These are phyloP conservation scores for Herpetotheres cachinnans DNA, from an alignment of 2,113 vertebrate genomes.

Conservation along the genomic window DNA sequence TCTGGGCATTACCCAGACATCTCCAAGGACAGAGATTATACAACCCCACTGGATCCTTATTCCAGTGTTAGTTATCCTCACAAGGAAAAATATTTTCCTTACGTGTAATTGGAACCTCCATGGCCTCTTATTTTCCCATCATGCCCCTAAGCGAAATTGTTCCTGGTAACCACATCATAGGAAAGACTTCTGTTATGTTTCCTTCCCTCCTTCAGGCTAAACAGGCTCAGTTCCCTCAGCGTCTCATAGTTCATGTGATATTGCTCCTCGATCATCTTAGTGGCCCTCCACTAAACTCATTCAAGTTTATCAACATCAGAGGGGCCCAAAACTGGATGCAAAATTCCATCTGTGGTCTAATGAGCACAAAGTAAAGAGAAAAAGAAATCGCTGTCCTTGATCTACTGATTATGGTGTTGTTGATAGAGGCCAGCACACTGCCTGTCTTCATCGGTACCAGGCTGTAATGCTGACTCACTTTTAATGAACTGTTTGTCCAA, in stretches of 20 bases:
- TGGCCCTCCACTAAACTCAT: not conserved
- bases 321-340: not conserved
- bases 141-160: not conserved
- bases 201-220: not conserved
- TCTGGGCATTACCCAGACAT: not conserved
- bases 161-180: not conserved
- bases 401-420: not conserved
- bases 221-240: not conserved
- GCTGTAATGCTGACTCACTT: not conserved
- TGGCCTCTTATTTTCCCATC: not conserved
- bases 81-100: not conserved
- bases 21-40: not conserved
- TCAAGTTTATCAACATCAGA: not conserved
- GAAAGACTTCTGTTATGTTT: not conserved
- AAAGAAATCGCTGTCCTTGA: not conserved
- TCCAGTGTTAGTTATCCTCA: not conserved
- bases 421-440: not conserved
- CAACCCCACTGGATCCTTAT: not conserved
- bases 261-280: not conserved
- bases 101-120: not conserved
- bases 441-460: not conserved
- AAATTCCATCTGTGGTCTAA: not conserved
- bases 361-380: not conserved
- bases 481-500: not conserved
- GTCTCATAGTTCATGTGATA: not conserved